Evolutionary conservation across 2,888 invertebrate species (phyloP), one percentile per base, ranked within the genome.

Genomic region (Strigamia maritima): DNA sequence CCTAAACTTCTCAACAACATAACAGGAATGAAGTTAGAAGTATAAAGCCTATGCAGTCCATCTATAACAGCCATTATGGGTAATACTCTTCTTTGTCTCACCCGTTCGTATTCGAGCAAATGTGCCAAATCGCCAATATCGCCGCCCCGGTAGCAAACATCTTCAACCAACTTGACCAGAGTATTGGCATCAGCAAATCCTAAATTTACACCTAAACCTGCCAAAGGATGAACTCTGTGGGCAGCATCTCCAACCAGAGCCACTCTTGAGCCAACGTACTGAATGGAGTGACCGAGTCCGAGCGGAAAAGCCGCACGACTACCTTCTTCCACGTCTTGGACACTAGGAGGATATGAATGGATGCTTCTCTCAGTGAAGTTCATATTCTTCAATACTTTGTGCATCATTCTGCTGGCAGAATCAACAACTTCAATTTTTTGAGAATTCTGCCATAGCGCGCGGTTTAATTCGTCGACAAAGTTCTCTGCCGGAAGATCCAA

Each of bases 201-300:
- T 74, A 99, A 88, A 88, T 99, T 99, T 0, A 98, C 95, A 8
- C 99, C 99, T 87, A 98, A 98, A 0, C 98, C 98, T 49, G 98
- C 98, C 82, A 99, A 86, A 0, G 98, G 98, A 87, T 99, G 98
- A 24, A 98, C 90, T 82, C 96, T 89, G 83, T 90, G 90, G 12
- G 89, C 89, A 35, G 90, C 88, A 85, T 89, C 89, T 12, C 98
- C 98, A 76, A 98, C 90, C 0, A 98, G 88, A 16, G 91, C 97
- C 7, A 93, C 92, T 6, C 95, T 91, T 4, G 90, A 89, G n/a
- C 89, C 89, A 0, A 94, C 91, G 85, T 98, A 99, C 83, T 92
- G 90, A 0, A 93, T 90, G 74, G 97, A 91, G 86, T 98, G 97
- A 0, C 95, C 93, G 83, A 98, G 93, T 38, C 93, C 94, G 10